Evolutionary conservation across 2,888 invertebrate genomes (phyloP).

Genomic region (Coelopa pilipes): DNA sequence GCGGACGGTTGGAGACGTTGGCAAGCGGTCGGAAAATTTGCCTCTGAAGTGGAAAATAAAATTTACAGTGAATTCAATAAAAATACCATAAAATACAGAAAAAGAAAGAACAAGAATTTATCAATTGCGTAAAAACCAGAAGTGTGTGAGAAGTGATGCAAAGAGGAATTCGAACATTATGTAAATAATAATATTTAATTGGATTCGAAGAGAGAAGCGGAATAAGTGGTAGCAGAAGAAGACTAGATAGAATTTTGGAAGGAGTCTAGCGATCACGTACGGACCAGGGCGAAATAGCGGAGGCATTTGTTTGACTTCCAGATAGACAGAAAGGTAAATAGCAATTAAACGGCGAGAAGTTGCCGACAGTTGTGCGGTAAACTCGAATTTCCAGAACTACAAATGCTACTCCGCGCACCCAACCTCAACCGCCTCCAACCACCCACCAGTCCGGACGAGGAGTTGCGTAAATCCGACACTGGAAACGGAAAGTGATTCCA

Average conservation of each 20-base stretch:
- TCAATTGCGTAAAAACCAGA: neutral
- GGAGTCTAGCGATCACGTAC: too few species aligned
- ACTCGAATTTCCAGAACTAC: too few species aligned
- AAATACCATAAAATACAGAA: neutral
- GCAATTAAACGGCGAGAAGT: too few species aligned
- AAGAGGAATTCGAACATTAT: too few species aligned
- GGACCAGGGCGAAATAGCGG: neutral
- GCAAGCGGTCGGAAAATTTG: neutral
- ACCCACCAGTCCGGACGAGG: too few species aligned
- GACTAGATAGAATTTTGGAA: neutral
- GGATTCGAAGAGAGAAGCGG: neutral
- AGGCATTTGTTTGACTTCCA: neutral
- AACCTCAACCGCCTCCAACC: too few species aligned
- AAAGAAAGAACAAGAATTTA: neutral
- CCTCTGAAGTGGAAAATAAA: neutral
- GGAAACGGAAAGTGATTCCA: too few species aligned
- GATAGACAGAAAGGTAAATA: neutral
- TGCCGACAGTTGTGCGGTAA: too few species aligned
- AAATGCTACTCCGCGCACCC: too few species aligned
- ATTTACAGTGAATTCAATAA: neutral
- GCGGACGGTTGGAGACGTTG: neutral
- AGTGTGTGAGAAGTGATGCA: neutral
- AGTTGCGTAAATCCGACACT: too few species aligned
- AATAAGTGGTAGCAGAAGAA: neutral
- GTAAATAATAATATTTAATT: slow-evolving; percentile 7